These are phyloP conservation scores for Drosophila busckii DNA, from an alignment of 1,140 invertebrate genomes.

Conservation along the genomic window DNA sequence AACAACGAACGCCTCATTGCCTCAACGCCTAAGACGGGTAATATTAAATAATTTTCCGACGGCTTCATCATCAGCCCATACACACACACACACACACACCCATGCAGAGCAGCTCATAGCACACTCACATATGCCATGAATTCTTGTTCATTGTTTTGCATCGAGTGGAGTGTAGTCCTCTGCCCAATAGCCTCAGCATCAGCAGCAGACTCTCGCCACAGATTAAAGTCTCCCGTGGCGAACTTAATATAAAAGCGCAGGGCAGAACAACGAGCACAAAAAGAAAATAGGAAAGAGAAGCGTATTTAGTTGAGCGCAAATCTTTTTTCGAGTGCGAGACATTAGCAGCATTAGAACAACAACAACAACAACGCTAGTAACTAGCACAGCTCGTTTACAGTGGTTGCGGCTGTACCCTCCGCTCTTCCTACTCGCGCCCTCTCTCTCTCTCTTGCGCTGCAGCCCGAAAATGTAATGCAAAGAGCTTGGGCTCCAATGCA, in stretches of 20 bases:
- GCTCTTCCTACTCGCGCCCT: too few relatives aligned
- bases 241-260: conserved; percentile 75
- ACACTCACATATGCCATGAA: conserved; percentile 65
- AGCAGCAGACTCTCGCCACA: conserved; percentile 41
- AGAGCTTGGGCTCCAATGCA: too few relatives aligned
- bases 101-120: neutral
- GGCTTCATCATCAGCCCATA: conserved; percentile 23
- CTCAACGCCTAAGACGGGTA: conserved; percentile 58
- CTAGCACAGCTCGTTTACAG: neutral
- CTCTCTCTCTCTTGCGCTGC: too few relatives aligned
- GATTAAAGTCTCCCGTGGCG: conserved; percentile 75
- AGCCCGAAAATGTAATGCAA: conserved; percentile 14
- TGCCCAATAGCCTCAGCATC: conserved; percentile 36
- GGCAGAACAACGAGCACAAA: conserved; percentile 31
- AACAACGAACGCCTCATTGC: conserved; percentile 67
- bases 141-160: conserved; percentile 73
- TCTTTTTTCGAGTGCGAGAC: conserved; percentile 72
- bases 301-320: conserved; percentile 52
- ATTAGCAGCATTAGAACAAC: conserved; percentile 68
- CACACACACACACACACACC: conserved; percentile 15
- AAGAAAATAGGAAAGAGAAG: conserved; percentile 45
- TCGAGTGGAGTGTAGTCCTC: conserved; percentile 31
- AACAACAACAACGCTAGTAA: conserved; percentile 32
- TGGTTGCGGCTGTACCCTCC: too few relatives aligned
- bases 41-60: conserved; percentile 72